Evolutionary conservation across 1,140 invertebrate genomes (phyloP).

Genomic region (Venustaconcha ellipsiformis): DNA sequence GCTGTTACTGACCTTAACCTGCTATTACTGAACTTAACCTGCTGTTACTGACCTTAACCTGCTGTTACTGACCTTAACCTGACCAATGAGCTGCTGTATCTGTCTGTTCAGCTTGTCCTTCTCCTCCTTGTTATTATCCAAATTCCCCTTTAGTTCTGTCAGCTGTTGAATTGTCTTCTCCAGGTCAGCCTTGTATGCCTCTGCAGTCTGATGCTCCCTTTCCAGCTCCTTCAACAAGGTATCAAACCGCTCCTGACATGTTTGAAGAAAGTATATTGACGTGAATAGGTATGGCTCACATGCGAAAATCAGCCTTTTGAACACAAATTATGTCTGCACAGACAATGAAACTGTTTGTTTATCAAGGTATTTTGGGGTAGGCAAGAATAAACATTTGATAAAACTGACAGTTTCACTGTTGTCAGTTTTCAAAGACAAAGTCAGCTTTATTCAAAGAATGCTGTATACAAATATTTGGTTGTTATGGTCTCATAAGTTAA

Average conservation of each 20-base stretch:
- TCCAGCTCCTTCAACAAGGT: slow-evolving; percentile 17
- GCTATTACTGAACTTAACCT: neutral
- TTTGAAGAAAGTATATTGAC: neutral
- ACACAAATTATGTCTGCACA: too few relatives aligned
- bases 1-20: slow-evolving; percentile 37
- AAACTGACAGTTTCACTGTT: too few relatives aligned
- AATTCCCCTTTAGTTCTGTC: slow-evolving; percentile 66
- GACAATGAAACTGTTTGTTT: too few relatives aligned
- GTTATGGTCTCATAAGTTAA: too few relatives aligned
- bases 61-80: slow-evolving; percentile 36
- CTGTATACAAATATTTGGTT: too few relatives aligned
- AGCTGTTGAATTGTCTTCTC: slow-evolving; percentile 68
- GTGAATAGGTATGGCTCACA: too few relatives aligned
- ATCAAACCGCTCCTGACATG: slow-evolving; percentile 14
- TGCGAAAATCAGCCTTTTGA: too few relatives aligned
- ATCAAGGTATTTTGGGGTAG: too few relatives aligned
- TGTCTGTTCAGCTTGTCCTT: slow-evolving; percentile 53
- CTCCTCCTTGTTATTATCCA: slow-evolving; percentile 67
- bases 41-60: neutral
- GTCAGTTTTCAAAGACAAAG: too few relatives aligned
- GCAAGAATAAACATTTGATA: too few relatives aligned
- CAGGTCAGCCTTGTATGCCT: slow-evolving; percentile 44
- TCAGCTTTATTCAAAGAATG: too few relatives aligned
- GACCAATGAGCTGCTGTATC: slow-evolving; percentile 34
- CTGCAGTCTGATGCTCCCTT: slow-evolving; percentile 13